Base-by-base conservation (phyloP, 64 coral and sea anemone genomes). In the Orbicella faveolata region DNA sequence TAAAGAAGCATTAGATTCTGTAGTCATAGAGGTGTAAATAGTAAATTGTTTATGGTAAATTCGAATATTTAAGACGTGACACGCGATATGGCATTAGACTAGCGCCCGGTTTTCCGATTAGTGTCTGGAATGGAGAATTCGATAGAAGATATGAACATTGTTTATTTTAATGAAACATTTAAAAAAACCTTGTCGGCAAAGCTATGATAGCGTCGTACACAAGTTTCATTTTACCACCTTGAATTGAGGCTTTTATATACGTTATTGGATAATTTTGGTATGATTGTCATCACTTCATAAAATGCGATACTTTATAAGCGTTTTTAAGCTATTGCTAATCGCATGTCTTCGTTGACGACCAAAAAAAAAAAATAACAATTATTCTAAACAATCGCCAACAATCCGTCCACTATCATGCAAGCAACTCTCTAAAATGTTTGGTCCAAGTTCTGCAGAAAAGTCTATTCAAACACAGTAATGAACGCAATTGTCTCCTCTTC, bases 11-110 rank as follows among this genome's bases (percentile, higher is more conserved):
- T 23, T 11, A 73, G 36, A 33, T 72, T 68, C 4, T 41, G 19
- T 51, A 23, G 82, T 52, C 82, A 72, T 11, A 39, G 62, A 21
- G 7, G 26, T 85, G 65, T 85, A 85, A 70, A 85, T 85, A 72
- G 14, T 73, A 73, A 36, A 23, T 81, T 81, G 36, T 39, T 20
- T 17, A 33, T 4, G 64, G 41, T 73, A 21, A n/a, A 51, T 63
- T 33, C 6, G 25, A n/a, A 70, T 26, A 25, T 70, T 70, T 70
- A 70, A 70, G n/a, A 25, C 65, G 65, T 20, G 0, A 68, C 18
- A 68, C 2, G 65, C 0, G 9, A 3, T 26, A 11, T 23, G 20
- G 65, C 65, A 68, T 19, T 68, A 68, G 19, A 68, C 18, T 68
- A 68, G 21, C 19, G 23, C 6, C 25, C 67, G 30, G 67, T 33